Evolutionary conservation across 2,888 invertebrate genomes (phyloP).

Genomic region (Ormyrus thymus): DNA sequence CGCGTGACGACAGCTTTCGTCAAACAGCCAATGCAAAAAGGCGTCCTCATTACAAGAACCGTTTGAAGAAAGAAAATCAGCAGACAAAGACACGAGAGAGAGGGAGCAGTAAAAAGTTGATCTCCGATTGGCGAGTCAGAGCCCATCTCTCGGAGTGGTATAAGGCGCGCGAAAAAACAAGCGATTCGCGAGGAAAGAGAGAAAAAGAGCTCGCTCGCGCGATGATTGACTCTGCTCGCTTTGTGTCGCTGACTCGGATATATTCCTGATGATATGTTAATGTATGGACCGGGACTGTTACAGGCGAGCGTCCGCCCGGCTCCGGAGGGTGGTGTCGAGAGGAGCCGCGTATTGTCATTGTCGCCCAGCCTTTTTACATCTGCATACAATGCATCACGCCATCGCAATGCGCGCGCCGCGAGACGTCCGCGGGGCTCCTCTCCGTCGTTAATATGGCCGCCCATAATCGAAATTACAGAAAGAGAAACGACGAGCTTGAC

Average conservation of each 20-base stretch:
- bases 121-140: too few relatives aligned
- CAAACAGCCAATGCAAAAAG: too few relatives aligned
- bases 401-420: constrained; percentile 57
- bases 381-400: constrained; percentile 72
- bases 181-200: neutral
- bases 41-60: too few relatives aligned
- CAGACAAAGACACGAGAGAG: neutral
- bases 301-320: constrained; percentile 56
- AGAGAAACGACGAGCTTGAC: constrained; percentile 56
- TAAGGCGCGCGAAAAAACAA: neutral
- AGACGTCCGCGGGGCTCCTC: constrained; percentile 63
- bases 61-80: too few relatives aligned
- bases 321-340: too few relatives aligned
- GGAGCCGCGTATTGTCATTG: constrained; percentile 66
- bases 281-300: constrained; percentile 65
- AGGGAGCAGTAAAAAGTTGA: neutral
- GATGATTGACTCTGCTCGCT: constrained; percentile 33
- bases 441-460: constrained; percentile 68
- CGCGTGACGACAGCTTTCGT: too few relatives aligned
- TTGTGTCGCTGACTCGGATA: constrained; percentile 53
- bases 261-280: constrained; percentile 69
- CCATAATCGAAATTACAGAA: constrained; percentile 67
- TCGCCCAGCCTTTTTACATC: constrained; percentile 74
- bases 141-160: too few relatives aligned
- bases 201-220: neutral